These are phyloP conservation scores for Enteromius anoplus DNA, from an alignment of 2,797 vertebrate species.

Conservation along the genomic window DNA sequence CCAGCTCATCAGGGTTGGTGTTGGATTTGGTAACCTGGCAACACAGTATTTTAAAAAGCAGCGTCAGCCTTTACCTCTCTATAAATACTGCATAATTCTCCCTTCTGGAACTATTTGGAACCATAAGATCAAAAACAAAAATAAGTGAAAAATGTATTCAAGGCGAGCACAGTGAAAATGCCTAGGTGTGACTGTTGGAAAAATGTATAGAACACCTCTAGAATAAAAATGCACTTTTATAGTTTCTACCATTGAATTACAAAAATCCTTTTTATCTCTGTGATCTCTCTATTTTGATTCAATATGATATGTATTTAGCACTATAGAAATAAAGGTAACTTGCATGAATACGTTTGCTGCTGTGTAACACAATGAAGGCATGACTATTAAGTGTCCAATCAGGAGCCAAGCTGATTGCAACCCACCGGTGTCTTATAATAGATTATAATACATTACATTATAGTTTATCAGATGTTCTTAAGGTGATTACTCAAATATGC, in stretches of 20 bases:
- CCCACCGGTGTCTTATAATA: not conserved
- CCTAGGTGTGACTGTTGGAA: not conserved
- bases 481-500: not conserved
- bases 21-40: conserved; percentile 90
- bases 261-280: not conserved
- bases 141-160: not conserved
- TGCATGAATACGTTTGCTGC: not conserved
- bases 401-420: not conserved
- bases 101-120: not conserved
- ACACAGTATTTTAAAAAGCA: not conserved
- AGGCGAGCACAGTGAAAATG: not conserved
- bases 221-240: not conserved
- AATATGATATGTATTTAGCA: not conserved
- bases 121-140: not conserved
- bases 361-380: not conserved
- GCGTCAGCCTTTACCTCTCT: not conserved
- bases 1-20: conserved; percentile 91
- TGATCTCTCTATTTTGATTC: not conserved
- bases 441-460: not conserved
- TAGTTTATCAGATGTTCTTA: not conserved
- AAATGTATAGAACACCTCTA: not conserved
- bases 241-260: not conserved
- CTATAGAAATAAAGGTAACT: not conserved
- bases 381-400: not conserved
- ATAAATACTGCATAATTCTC: not conserved